Evolutionary conservation across 2,888 invertebrate genomes (phyloP), one percentile per base, ranked within the genome.

Genomic region (Rhabditoides inermis): DNA sequence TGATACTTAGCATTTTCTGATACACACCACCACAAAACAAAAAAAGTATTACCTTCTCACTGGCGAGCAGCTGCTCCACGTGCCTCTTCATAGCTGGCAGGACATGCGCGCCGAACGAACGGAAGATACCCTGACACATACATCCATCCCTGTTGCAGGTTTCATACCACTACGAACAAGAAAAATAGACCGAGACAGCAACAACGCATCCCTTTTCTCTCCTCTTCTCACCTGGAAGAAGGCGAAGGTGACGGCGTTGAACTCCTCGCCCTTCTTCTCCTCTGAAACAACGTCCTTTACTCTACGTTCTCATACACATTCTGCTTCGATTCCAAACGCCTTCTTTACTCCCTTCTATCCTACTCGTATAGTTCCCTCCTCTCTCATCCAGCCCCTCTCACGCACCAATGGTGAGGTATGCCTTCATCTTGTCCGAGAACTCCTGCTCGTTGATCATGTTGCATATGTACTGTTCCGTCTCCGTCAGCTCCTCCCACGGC

Each of bases 261-360:
- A 89, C 75, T 85, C 85, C 73, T 89, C 88, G 56, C 84, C 84
- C 25, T 86, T 88, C 72, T 89, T 89, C 76, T 87, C 86, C 71
- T 88, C 89, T 47, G n/a, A n/a, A n/a, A n/a, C n/a, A n/a, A n/a
- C n/a, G n/a, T n/a, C n/a, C n/a, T n/a, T n/a, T n/a, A n/a, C n/a
- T n/a, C n/a, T n/a, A n/a, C n/a, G n/a, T n/a, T n/a, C n/a, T n/a
- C n/a, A n/a, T n/a, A n/a, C n/a, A n/a, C n/a, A n/a, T n/a, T n/a
- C n/a, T n/a, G n/a, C n/a, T n/a, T n/a, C n/a, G n/a, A n/a, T n/a
- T n/a, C n/a, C n/a, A n/a, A n/a, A n/a, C n/a, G n/a, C n/a, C n/a
- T n/a, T n/a, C n/a, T n/a, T n/a, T n/a, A n/a, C n/a, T n/a, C n/a
- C n/a, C n/a, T n/a, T n/a, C n/a, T n/a, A n/a, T n/a, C n/a, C n/a